These are phyloP conservation scores for Pteria penguin DNA, from an alignment of 2,888 invertebrate genomes.

Conservation along the genomic window DNA sequence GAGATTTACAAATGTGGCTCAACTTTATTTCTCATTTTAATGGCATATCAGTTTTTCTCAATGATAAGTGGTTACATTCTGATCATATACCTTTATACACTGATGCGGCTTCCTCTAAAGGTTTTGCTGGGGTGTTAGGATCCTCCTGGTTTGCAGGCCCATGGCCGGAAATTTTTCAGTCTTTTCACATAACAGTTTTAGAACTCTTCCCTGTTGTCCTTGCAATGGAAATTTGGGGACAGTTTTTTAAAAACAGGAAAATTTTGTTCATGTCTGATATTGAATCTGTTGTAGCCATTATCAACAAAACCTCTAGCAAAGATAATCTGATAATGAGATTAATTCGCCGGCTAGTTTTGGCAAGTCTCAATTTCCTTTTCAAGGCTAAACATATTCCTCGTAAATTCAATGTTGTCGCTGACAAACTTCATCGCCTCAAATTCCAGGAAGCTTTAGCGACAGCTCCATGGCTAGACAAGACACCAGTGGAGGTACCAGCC, in stretches of 20 bases:
- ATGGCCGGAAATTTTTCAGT: background rate
- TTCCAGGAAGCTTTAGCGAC: constrained; percentile 29
- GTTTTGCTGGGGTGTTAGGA: constrained; percentile 14
- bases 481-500: background rate
- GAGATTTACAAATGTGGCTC: constrained; percentile 15
- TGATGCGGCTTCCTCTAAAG: constrained; percentile 16
- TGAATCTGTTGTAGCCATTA: constrained; percentile 4
- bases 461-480: constrained; percentile 15
- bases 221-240: constrained; percentile 6
- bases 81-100: background rate
- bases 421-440: constrained; percentile 3
- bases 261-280: constrained; percentile 19
- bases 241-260: background rate
- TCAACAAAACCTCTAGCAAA: constrained; percentile 2
- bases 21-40: constrained; percentile 15
- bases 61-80: background rate
- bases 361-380: background rate
- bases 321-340: background rate
- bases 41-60: constrained; percentile 8
- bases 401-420: constrained; percentile 1
- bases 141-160: constrained; percentile 13
- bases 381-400: background rate
- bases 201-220: constrained; percentile 21
- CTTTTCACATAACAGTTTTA: background rate
- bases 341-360: background rate